Base-by-base conservation (phyloP, 2,113 vertebrate species). In the Lagenorhynchus albirostris region DNA sequence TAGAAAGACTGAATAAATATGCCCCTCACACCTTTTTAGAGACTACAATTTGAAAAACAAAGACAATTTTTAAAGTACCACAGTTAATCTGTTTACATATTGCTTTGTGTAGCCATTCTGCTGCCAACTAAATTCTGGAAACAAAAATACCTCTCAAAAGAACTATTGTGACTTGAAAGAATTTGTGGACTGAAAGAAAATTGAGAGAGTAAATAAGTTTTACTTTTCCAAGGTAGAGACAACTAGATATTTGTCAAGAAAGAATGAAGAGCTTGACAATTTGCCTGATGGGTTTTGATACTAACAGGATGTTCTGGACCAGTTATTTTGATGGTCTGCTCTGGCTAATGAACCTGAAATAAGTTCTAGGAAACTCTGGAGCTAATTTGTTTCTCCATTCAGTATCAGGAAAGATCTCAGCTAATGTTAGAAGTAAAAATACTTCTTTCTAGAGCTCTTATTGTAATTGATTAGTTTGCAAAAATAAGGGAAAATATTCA, bases 371-470 rank as follows among this genome's bases (percentile, higher is more conserved):
- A 91, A 65, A 25, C 62, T 94, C 29, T 95, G 38, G 29, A 94
- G 29, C 55, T 60, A 10, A 55, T 60, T 18, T 50, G 6, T 74
- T 92, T 85, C 20, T 1, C 18, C 11, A 18, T 31, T 94, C 21
- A 82, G 0, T 50, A 85, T 70, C 12, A 68, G 58, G 29, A 73
- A 89, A 26, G 8, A 67, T 74, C n/a, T 86, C 18, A 0, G 2
- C 26, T 92, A 80, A 62, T 67, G 76, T 96, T 91, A 71, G 29
- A 95, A 60, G 10, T 90, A 38, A 94, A 95, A 94, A 81, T 71
- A 71, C 25, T 88, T 71, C 21, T 70, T 71, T 93, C 11, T 87
- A 84, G 13, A 85, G 13, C 3, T 97, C 5, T 67, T 68, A 58
- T 74, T 65, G 5, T 67, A 73, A 36, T 14, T 67, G 12, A 55